These are phyloP conservation scores for Salminus brasiliensis DNA, from an alignment of 2,113 vertebrate species.

Conservation along the genomic window DNA sequence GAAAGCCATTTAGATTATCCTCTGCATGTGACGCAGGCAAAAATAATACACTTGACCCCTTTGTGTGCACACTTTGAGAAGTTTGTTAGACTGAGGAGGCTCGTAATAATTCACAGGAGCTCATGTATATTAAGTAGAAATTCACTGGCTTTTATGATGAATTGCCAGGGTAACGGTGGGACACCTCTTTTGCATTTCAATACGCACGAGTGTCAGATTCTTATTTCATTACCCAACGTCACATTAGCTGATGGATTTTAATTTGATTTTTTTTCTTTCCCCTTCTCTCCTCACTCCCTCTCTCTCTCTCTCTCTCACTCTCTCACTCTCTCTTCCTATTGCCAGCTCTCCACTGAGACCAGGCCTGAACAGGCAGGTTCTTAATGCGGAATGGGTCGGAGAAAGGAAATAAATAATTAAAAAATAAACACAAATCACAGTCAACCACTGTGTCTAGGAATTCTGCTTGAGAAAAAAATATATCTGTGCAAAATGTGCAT, in stretches of 20 bases:
- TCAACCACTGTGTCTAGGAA: constrained; percentile 61
- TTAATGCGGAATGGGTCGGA: constrained; percentile 58
- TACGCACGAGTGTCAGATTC: constrained; percentile 88
- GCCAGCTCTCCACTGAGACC: constrained; percentile 77
- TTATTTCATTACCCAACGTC: constrained; percentile 91
- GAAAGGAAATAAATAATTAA: constrained; percentile 62
- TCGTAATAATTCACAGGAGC: constrained; percentile 89
- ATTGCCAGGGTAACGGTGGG: constrained; percentile 88
- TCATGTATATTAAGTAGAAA: constrained; percentile 95
- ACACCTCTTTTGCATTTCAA: constrained; percentile 97
- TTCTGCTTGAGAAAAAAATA: not conserved
- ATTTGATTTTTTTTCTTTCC: constrained; percentile 78
- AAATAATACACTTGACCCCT: constrained; percentile 85
- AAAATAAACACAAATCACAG: constrained; percentile 66
- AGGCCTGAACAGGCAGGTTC: constrained; percentile 58
- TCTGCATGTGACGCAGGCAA: constrained; percentile 61
- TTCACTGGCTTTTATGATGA: constrained; percentile 88
- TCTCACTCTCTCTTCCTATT: constrained; percentile 26
- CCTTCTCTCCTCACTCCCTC: constrained; percentile 30
- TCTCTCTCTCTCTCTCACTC: constrained; percentile 58
- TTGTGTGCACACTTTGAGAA: constrained; percentile 85
- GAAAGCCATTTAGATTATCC: constrained; percentile 62
- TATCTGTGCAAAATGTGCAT: constrained; percentile 58
- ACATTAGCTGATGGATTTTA: constrained; percentile 93
- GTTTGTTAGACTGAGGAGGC: constrained; percentile 87